Evolutionary conservation across 1,140 invertebrate genomes (phyloP), one percentile per base, ranked within the genome.

Genomic region (Solen grandis): DNA sequence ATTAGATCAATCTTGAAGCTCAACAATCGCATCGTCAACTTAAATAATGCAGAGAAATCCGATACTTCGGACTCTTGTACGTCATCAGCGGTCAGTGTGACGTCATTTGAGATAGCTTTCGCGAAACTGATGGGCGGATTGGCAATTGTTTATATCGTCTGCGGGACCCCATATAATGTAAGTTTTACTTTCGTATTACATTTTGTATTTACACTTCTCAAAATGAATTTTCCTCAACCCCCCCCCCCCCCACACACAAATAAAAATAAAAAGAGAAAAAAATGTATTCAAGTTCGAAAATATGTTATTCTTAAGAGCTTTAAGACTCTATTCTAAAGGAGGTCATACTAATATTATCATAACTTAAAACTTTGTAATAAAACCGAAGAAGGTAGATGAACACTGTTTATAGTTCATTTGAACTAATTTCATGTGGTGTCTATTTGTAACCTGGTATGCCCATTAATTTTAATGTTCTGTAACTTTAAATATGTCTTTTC

Each of bases 101-200:
- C 75, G 0, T 68, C 75, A 5, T 78, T 78, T 22, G 75, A 78
- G 60, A 55, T 78, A 10, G 62, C 52, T 1, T 78, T 78, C 46
- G 75, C 63, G 10, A 78, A 78, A 52, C 38, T 78, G 31, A 78
- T 78, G 75, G 38, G 31, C 52, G 22, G 75, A 27, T 50, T 78
- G 22, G 75, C 75, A 0, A 19, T 46, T 0, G 75, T 78, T 1
- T 78, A 78, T 36, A 54, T 78, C 19, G n/a, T 69, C 16, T 68
- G 63, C 29, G 38, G n/a, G 29, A 59, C 75, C 8, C 75, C 75
- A 19, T 69, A 68, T 29, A 78, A 60, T 78, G 75, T 78, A 69
- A 65, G 74, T 76, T 29, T n/a, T 3, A 5, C 22, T 60, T 19
- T 22, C 5, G 41, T 46, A 10, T 8, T 46, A 46, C 36, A 62